Evolutionary conservation across 2,888 invertebrate genomes (phyloP).

Genomic region (Stratiomys singularior): DNA sequence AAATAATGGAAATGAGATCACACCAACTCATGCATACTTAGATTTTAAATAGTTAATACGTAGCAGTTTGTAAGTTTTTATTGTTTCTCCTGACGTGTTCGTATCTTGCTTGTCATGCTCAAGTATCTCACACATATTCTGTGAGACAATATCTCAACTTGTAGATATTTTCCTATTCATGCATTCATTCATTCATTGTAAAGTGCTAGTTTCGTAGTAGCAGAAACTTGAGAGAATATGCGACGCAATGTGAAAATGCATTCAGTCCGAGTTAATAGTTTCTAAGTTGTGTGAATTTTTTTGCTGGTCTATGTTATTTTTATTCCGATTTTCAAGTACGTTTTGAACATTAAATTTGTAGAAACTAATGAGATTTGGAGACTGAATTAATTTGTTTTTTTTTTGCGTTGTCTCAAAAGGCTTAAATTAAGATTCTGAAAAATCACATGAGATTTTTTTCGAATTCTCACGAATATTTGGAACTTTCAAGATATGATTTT

Average conservation of each 20-base stretch:
- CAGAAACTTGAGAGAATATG: not conserved
- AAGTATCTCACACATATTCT: slow-evolving; percentile 1
- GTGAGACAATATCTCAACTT: not conserved
- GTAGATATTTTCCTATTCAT: not conserved
- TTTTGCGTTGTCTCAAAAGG: no score
- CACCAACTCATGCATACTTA: not conserved
- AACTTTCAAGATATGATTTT: no score
- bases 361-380: not conserved
- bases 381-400: no score
- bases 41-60: no score
- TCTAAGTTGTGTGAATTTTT: slow-evolving; percentile 14
- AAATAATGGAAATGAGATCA: slow-evolving; percentile 43
- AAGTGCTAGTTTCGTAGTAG: not conserved
- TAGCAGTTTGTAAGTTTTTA: not conserved
- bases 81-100: not conserved
- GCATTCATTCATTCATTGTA: slow-evolving; percentile 8
- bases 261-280: not conserved
- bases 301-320: not conserved
- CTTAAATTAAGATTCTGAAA: no score
- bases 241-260: slow-evolving; percentile 22
- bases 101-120: not conserved
- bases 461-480: no score
- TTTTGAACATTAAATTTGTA: slow-evolving; percentile 14
- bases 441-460: no score
- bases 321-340: slow-evolving; percentile 17